phyloP scores from a whole-genome alignment of 2,888 invertebrate genomes.

The Antitype chi region DNA sequence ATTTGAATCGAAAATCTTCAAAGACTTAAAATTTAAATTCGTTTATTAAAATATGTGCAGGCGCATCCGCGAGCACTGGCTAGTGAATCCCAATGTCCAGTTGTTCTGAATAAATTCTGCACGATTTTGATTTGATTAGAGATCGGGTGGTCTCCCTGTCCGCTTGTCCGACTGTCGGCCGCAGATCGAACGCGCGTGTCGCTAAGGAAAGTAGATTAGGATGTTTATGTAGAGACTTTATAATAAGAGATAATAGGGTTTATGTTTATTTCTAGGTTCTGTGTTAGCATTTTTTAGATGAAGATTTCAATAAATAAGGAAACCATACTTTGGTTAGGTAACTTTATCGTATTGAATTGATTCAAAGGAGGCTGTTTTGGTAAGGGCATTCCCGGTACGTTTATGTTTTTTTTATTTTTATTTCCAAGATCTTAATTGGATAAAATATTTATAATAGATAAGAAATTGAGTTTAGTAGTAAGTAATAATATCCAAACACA shows the following conservation, averaged over 20 bases:
- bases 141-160: conserved; percentile 70
- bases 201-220: conserved; percentile 41
- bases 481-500: too few species aligned
- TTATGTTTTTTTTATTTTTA: too few species aligned
- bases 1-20: too few species aligned
- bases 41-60: background rate
- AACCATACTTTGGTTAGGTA: background rate
- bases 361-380: background rate
- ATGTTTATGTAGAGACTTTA: conserved; percentile 26
- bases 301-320: background rate
- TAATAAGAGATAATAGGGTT: background rate
- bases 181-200: conserved; percentile 58
- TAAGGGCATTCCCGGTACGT: background rate
- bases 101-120: conserved; percentile 54
- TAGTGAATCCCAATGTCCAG: conserved; percentile 32
- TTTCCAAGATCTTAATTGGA: background rate
- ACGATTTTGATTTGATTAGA: conserved; percentile 66
- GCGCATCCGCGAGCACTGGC: background rate
- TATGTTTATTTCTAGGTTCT: background rate
- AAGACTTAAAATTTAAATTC: background rate
- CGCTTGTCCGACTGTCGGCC: conserved; percentile 30
- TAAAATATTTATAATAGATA: background rate
- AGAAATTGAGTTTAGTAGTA: background rate
- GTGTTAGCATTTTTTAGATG: background rate
- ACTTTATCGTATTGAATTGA: background rate